Conservation (phyloP, 35 echinoderm and acorn worm species). For the Heliocidaris erythrogramma region DNA sequence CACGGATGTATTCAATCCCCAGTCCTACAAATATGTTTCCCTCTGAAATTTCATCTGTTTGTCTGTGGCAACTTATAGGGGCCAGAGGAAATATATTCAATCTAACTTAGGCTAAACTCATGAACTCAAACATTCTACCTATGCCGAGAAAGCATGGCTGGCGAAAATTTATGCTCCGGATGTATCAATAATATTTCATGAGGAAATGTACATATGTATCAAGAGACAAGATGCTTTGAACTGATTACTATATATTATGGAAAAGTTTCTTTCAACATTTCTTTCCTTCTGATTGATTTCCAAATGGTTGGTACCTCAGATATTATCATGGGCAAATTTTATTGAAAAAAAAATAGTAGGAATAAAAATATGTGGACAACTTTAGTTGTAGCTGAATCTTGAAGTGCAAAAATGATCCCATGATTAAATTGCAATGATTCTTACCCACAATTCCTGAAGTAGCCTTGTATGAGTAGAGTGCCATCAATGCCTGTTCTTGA, state of each 20-base stretch:
- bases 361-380: no score
- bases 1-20: no score
- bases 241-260: no score
- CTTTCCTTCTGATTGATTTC: background rate
- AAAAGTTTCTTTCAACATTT: background rate
- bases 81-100: background rate
- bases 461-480: constrained; percentile 97
- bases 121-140: background rate
- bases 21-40: no score
- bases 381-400: background rate
- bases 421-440: background rate
- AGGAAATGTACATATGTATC: background rate
- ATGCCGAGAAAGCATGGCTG: background rate
- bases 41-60: no score
- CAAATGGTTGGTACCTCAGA: background rate
- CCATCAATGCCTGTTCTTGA: constrained; percentile 91
- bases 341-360: no score
- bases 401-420: background rate
- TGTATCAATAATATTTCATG: background rate
- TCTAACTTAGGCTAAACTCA: background rate
- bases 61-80: background rate
- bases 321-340: no score
- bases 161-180: background rate
- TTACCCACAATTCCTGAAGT: constrained; percentile 97
- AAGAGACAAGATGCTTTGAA: background rate